Base-by-base conservation (phyloP, 2,888 invertebrate species). In the Hymenopus coronatus region DNA sequence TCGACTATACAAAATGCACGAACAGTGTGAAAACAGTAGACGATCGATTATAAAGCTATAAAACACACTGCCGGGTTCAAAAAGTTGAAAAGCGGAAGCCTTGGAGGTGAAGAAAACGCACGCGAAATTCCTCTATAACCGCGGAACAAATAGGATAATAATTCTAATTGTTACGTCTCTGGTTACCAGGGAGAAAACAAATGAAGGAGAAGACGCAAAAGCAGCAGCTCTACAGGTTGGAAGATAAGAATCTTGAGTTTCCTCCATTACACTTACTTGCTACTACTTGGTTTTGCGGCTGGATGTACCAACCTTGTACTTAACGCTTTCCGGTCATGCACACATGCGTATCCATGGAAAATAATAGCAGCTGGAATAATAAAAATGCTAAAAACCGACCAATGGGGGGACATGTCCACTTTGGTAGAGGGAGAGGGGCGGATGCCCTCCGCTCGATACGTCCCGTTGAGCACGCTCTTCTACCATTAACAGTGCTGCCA, bases 261-360 rank as follows among this genome's bases (percentile, higher is more conserved):
- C 54, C 54, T 20, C 54, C 54, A 54, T 54, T 54, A 54, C 54
- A 54, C 54, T 54, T 20, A 70, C 54, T 70, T 70, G 54, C 54
- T 20, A 15, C 25, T 25, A 70, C 54, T 70, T 3, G 54, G 54
- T 70, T 70, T 70, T 70, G 54, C 20, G 54, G 54, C 54, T 20
- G 54, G 54, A 70, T 87, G 82, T 40, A 87, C 40, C 82, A 40
- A 82, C 82, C 40, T 3, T 87, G 87, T 87, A 87, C 87, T 87
- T 87, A 87, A 82, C 30, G 82, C 82, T 87, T 87, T 87, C 87
- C 87, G 87, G 87, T 87, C 87, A 87, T 87, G 87, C 87, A 87
- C 87, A 82, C 87, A 87, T 87, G 87, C 87, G 87, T 87, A 87
- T 28, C 86, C 81, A n/a, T 27, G 28, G 30, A 86, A 86, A 86